Base-by-base conservation (phyloP, 2,888 invertebrate species). In the Drosophila diplacantha region DNA sequence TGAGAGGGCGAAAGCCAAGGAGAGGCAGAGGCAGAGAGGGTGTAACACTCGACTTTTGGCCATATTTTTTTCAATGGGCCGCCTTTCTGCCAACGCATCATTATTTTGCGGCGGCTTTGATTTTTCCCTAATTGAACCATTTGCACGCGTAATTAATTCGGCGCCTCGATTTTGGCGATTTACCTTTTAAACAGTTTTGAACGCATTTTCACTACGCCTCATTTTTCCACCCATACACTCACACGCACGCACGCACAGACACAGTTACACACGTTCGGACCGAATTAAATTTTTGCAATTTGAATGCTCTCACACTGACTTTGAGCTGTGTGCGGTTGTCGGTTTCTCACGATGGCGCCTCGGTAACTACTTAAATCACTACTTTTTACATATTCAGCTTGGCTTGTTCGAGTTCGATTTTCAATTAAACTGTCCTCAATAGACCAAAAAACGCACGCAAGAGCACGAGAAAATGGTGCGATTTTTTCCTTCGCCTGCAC, bases 401-500 rank as follows among this genome's bases (percentile, higher is more conserved):
- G 37, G 34, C 51, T 52, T 39, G n/a, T 44, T 43, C 43, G 32
- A 20, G 26, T 52, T 64, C 53, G 35, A 64, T 35, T 64, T 50
- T 35, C 20, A 43, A 64, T 53, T 52, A 64, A 64, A 62, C 20
- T 43, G 34, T 37, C 43, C 37, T 29, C 64, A 63, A 51, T 41
- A 55, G 62, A 50, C 60, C 57, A 56, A 58, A 50, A 54, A 53
- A 81, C 57, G 73, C 68, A 71, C 75, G 78, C 63, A 81, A 71
- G 73, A 78, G 66, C 79, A 83, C 83, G 79, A 83, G 79, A 81
- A 83, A 78, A 78, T 83, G 71, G 79, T 81, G 77, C 83, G 81
- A 83, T 81, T 78, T 75, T 82, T 75, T 67, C 68, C 74, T 73
- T 72, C 75, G 73, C 79, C 75, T 62, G 55, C 81, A 78, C 73